phyloP scores from a whole-genome alignment of 2,797 vertebrate species.

The Cossypha heuglini region DNA sequence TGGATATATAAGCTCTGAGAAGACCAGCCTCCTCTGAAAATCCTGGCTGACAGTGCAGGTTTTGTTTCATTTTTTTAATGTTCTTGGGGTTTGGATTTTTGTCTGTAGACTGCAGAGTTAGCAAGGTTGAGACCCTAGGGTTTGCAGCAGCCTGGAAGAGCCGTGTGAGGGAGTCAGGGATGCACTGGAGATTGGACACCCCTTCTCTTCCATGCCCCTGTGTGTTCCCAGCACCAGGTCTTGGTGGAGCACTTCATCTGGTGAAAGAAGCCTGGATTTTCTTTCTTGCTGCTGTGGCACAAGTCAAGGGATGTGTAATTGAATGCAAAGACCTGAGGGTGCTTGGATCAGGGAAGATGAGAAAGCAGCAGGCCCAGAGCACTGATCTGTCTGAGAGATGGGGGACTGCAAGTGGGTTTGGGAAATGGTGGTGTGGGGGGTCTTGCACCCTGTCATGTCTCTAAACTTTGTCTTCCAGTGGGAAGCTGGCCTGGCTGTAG shows the following conservation, averaged over 20 bases:
- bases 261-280: background rate
- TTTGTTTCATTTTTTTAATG: background rate
- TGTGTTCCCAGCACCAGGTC: background rate
- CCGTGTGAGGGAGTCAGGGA: background rate
- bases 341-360: background rate
- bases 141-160: rapidly evolving
- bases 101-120: background rate
- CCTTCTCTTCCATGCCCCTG: rapidly evolving
- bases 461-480: rapidly evolving
- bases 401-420: background rate
- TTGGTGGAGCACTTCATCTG: background rate
- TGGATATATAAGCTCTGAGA: background rate
- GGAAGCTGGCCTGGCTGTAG: background rate
- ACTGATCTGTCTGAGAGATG: rapidly evolving
- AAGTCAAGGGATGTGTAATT: background rate
- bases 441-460: rapidly evolving
- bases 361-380: background rate
- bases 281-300: background rate
- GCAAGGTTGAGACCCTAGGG: background rate
- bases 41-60: background rate
- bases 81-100: background rate
- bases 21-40: background rate
- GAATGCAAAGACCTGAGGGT: background rate
- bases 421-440: rapidly evolving
- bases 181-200: rapidly evolving